A percentile compares a stretch with the other conserved stretches of the same genome.
These are phyloP conservation scores for Falco cherrug DNA, from an alignment of 2,797 vertebrate genomes.

Conservation along the genomic window DNA sequence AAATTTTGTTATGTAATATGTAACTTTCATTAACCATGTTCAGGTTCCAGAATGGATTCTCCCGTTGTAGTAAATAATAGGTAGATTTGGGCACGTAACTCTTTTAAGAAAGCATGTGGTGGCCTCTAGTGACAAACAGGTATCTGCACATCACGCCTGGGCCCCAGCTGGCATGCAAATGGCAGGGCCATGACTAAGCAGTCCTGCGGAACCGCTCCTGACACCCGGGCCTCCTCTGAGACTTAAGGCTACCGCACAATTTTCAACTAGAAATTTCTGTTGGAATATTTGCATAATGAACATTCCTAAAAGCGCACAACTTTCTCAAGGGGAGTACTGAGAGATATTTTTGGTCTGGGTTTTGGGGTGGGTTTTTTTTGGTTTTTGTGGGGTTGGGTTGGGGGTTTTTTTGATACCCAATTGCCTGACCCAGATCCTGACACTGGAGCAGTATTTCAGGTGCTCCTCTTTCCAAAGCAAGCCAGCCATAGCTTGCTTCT, in stretches of 20 bases:
- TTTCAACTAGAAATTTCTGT: background rate
- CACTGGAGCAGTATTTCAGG: background rate
- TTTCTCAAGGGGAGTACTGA: background rate
- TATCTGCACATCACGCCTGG: background rate
- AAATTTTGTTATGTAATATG: background rate
- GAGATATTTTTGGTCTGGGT: background rate
- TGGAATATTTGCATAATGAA: accelerated
- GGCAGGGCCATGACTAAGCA: too few species aligned
- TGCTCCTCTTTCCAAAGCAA: background rate
- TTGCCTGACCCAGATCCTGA: background rate
- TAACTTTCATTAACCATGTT: accelerated
- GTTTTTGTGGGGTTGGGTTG: background rate
- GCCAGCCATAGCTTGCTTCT: background rate
- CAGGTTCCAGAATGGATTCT: background rate
- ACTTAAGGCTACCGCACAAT: background rate
- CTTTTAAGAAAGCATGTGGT: background rate
- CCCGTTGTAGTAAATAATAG: accelerated
- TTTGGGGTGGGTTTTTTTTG: too few species aligned
- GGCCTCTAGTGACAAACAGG: constrained; percentile 50
- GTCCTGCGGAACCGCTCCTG: background rate
- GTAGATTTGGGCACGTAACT: accelerated
- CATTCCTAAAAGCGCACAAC: accelerated
- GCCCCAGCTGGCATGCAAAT: background rate
- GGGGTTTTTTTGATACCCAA: background rate
- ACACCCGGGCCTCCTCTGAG: too few species aligned